Evolutionary conservation across 2,888 invertebrate genomes (phyloP).

Genomic region (Congeria kusceri): DNA sequence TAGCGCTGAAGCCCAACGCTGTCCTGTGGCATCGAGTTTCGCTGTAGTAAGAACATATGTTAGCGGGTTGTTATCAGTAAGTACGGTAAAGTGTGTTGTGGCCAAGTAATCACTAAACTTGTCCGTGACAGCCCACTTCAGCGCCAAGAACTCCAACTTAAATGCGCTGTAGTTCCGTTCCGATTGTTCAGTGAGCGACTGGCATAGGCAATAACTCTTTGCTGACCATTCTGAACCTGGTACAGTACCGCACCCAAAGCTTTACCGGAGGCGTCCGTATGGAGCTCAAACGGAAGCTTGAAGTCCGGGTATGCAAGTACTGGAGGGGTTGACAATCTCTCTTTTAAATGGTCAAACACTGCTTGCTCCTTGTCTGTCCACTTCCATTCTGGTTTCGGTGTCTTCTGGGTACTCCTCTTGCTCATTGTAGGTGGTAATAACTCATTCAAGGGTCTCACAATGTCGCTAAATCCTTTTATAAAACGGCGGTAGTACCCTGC

Average conservation of each 20-base stretch:
- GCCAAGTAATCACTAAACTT: background rate
- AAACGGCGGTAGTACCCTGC: constrained; percentile 1
- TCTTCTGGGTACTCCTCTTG: background rate
- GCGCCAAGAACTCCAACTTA: background rate
- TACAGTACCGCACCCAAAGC: constrained; percentile 1
- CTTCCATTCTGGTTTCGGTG: background rate
- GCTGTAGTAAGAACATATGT: background rate
- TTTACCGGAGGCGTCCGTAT: background rate
- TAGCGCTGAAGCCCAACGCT: background rate
- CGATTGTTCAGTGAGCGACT: background rate
- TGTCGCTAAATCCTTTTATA: constrained; percentile 7
- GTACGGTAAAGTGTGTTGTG: background rate
- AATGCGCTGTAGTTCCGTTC: background rate
- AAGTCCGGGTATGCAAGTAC: constrained; percentile 3
- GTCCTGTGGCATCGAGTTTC: background rate
- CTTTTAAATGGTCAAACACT: constrained; percentile 3
- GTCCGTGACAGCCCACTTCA: background rate
- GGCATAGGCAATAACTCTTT: background rate
- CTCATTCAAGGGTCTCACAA: constrained; percentile 6
- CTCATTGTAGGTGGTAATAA: background rate
- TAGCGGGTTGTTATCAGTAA: background rate
- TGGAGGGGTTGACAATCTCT: background rate
- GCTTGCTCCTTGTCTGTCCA: background rate
- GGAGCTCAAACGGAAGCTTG: constrained; percentile 1
- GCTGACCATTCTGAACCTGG: no score